A percentile compares a stretch with the other conserved stretches of the same genome.
phyloP scores from a whole-genome alignment of 2,113 vertebrate genomes.

The Lepus americanus region DNA sequence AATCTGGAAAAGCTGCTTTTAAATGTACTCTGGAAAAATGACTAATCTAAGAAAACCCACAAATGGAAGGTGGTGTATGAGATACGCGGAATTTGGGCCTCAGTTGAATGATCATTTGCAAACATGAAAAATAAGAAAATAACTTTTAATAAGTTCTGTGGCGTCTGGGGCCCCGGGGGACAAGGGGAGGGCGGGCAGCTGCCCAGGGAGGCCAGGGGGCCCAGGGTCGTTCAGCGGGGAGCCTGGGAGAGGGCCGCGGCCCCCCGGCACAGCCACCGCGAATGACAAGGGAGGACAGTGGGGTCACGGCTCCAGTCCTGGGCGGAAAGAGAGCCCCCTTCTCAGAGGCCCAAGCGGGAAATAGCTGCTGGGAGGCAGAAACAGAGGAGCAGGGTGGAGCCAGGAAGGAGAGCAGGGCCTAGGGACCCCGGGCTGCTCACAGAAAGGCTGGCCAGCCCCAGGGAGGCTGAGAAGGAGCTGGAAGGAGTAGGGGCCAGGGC shows the following conservation, averaged over 20 bases:
- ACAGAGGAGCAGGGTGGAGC: not conserved
- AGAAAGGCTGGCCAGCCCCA: not conserved
- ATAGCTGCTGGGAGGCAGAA: not conserved
- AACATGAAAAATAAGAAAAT: not conserved
- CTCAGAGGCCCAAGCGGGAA: not conserved
- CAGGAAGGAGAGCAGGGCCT: not conserved
- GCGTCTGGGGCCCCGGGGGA: not conserved
- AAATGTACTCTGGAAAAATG: not conserved
- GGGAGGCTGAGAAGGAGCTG: not conserved
- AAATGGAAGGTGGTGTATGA: not conserved
- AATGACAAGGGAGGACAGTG: not conserved
- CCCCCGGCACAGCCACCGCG: not conserved
- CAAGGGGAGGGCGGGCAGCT: not conserved
- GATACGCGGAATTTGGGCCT: not conserved
- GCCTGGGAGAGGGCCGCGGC: not conserved
- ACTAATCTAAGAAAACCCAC: constrained; percentile 22
- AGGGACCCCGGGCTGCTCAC: not conserved
- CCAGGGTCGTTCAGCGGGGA: not conserved
- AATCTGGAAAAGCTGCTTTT: not conserved
- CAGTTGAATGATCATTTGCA: not conserved
- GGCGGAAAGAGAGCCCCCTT: not conserved
- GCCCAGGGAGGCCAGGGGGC: not conserved
- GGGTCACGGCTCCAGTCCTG: not conserved
- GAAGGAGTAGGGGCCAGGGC: not conserved
- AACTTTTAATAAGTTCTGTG: not conserved